Evolutionary conservation across 2,113 vertebrate species (phyloP).

Genomic region (Hippocampus guttulatus): DNA sequence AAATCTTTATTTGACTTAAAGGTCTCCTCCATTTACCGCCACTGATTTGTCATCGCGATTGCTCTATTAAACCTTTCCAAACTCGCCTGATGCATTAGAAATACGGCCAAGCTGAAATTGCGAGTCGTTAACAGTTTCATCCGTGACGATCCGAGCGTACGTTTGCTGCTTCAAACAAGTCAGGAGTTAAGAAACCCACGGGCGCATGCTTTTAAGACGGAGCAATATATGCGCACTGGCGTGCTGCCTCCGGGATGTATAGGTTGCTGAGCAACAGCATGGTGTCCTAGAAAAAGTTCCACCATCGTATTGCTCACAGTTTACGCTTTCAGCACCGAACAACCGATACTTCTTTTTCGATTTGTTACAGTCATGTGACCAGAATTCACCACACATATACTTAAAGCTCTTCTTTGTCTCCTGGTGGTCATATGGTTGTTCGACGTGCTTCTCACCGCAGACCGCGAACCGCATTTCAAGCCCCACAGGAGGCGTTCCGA

Average conservation of each 20-base stretch:
- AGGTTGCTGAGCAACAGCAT: slow-evolving; percentile 73
- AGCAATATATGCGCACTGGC: slow-evolving; percentile 44
- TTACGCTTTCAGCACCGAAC: slow-evolving; percentile 28
- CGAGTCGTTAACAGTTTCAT: not conserved
- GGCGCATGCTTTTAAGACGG: slow-evolving; percentile 25
- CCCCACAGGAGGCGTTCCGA: not conserved
- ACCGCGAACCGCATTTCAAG: not conserved
- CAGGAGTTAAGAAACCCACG: slow-evolving; percentile 24
- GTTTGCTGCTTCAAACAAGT: not conserved
- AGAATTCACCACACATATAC: slow-evolving; percentile 10
- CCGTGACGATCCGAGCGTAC: not conserved
- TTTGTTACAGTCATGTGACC: slow-evolving; percentile 33
- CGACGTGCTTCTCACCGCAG: too few relatives aligned
- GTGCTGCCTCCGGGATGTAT: slow-evolving; percentile 53
- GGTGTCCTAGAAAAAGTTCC: slow-evolving; percentile 66
- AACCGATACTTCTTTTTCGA: slow-evolving; percentile 7
- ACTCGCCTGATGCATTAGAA: slow-evolving; percentile 15
- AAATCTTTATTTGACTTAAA: slow-evolving; percentile 1
- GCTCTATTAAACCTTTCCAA: slow-evolving; percentile 6
- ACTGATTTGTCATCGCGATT: slow-evolving; percentile 28
- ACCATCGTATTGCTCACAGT: slow-evolving; percentile 36
- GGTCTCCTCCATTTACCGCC: slow-evolving; percentile 17
- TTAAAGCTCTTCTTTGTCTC: slow-evolving; percentile 14
- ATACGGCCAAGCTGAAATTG: not conserved
- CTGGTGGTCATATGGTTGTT: slow-evolving; percentile 1